Conservation (phyloP, 2,888 invertebrate genomes). For the Stomorhina lunata region DNA sequence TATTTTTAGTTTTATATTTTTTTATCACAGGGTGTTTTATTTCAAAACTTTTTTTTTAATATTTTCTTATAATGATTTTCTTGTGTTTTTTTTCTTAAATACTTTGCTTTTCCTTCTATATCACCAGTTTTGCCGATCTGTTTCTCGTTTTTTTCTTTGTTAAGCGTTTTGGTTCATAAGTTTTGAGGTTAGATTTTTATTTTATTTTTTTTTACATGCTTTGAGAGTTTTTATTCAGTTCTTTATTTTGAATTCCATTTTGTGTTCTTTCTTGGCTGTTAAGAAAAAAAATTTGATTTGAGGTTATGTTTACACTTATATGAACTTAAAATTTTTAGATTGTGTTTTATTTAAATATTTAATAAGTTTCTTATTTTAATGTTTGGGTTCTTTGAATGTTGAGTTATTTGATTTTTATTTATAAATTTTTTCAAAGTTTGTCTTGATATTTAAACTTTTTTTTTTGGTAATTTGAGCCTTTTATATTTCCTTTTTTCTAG, state of each 20-base stretch:
- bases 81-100: background rate
- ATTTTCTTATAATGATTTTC: background rate
- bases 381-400: no score
- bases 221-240: background rate
- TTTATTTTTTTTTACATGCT: background rate
- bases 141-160: background rate
- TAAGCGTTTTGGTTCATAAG: background rate
- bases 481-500: no score
- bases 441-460: no score
- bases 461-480: no score
- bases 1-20: background rate
- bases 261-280: no score
- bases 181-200: conserved; percentile 31
- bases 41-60: background rate
- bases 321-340: no score
- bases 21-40: conserved; percentile 53
- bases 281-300: no score
- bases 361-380: no score
- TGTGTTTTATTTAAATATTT: no score
- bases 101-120: background rate
- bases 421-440: no score
- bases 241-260: background rate
- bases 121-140: background rate
- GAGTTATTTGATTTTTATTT: no score
- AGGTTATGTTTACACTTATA: no score